phyloP scores from a whole-genome alignment of 2,888 invertebrate species.

The Abscondita cerata region DNA sequence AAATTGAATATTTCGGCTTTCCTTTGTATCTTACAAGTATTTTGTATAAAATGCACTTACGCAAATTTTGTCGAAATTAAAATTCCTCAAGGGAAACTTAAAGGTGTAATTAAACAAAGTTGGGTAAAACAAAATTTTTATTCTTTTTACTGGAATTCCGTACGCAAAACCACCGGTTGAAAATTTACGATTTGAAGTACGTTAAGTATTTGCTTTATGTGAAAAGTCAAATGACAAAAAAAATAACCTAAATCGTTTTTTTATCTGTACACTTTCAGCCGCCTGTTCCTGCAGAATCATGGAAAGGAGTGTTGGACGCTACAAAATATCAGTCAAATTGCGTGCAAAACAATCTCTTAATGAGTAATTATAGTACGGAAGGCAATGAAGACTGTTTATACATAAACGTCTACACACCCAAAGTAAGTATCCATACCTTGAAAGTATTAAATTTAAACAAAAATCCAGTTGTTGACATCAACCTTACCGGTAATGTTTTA shows the following conservation, averaged over 20 bases:
- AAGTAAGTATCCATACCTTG: constrained; percentile 55
- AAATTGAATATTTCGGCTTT: no score
- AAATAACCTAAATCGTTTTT: no score
- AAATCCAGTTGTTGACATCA: no score
- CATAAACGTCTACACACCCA: constrained; percentile 74
- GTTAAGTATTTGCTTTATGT: not conserved
- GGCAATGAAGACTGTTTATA: constrained; percentile 87
- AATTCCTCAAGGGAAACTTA: not conserved
- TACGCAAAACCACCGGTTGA: constrained; percentile 69
- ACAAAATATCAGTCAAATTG: constrained; percentile 73
- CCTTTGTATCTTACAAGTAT: no score
- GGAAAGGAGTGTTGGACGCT: constrained; percentile 70
- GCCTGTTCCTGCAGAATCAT: constrained; percentile 68
- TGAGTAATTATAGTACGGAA: constrained; percentile 53
- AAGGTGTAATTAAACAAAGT: not conserved
- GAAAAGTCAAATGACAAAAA: no score
- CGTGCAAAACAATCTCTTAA: constrained; percentile 65
- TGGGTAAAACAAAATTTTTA: not conserved
- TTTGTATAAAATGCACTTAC: no score
- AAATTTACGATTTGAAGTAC: constrained; percentile 70
- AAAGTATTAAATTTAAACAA: no score
- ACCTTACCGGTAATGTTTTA: constrained; percentile 78
- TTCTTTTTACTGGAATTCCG: constrained; percentile 66
- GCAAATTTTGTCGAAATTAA: not conserved
- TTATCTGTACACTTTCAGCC: constrained; percentile 60